Conservation (phyloP, 2,888 invertebrate species). For the Netelia virgata region DNA sequence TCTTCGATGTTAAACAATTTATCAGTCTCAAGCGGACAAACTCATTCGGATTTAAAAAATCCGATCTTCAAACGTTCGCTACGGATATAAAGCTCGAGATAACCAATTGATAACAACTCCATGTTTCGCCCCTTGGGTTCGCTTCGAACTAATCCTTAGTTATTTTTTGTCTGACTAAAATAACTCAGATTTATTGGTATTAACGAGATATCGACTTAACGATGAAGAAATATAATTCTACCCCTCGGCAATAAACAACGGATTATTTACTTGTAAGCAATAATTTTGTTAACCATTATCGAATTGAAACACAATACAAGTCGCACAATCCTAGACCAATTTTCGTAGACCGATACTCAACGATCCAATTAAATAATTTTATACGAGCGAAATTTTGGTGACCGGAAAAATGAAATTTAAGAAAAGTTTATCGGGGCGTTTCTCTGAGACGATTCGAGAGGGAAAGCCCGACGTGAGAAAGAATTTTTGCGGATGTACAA, state of each 20-base stretch:
- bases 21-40: background rate
- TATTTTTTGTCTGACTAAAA: no score
- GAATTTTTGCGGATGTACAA: conserved; percentile 36
- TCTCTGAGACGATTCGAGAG: background rate
- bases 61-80: background rate
- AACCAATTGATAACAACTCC: no score
- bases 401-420: conserved; percentile 9
- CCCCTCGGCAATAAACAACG: no score
- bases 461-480: conserved; percentile 14
- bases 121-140: no score
- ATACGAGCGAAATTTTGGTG: background rate
- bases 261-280: no score
- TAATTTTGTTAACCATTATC: background rate
- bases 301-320: background rate
- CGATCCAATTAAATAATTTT: conserved; percentile 7
- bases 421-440: background rate
- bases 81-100: no score
- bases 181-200: no score
- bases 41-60: background rate
- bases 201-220: no score
- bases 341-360: background rate
- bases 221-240: no score
- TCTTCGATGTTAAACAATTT: background rate
- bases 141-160: no score
- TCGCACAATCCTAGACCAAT: background rate